Conservation (phyloP, 2,797 vertebrate species). For the Dromococcyx pavoninus region DNA sequence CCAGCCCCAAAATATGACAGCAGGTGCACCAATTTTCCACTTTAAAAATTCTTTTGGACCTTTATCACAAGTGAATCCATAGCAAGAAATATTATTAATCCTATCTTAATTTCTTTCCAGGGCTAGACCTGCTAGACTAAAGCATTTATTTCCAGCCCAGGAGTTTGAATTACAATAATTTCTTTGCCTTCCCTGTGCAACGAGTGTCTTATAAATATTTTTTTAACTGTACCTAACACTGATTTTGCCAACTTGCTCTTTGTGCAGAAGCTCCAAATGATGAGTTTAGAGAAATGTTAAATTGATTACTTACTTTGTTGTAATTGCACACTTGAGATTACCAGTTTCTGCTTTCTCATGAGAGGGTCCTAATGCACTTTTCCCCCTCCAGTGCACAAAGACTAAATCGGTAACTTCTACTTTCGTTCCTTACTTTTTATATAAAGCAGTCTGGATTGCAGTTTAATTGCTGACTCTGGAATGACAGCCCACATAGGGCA, state of each 20-base stretch:
- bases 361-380: background rate
- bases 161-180: background rate
- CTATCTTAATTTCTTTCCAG: background rate
- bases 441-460: slow-evolving; percentile 21
- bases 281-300: background rate
- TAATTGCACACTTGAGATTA: background rate
- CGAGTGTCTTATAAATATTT: background rate
- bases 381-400: background rate
- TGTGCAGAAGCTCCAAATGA: background rate
- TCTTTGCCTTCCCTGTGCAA: background rate
- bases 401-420: background rate
- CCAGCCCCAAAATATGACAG: background rate
- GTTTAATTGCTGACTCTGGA: slow-evolving; percentile 16
- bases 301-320: background rate
- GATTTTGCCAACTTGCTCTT: background rate
- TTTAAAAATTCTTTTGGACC: background rate
- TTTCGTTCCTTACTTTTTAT: background rate
- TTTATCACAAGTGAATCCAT: background rate
- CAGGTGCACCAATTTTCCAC: background rate
- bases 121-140: background rate
- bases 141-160: background rate
- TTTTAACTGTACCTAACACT: background rate
- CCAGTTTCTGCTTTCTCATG: background rate
- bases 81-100: background rate
- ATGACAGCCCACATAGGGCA: background rate